These are phyloP conservation scores for Temnothorax ravouxi DNA, from an alignment of 2,888 invertebrate genomes.

Conservation along the genomic window DNA sequence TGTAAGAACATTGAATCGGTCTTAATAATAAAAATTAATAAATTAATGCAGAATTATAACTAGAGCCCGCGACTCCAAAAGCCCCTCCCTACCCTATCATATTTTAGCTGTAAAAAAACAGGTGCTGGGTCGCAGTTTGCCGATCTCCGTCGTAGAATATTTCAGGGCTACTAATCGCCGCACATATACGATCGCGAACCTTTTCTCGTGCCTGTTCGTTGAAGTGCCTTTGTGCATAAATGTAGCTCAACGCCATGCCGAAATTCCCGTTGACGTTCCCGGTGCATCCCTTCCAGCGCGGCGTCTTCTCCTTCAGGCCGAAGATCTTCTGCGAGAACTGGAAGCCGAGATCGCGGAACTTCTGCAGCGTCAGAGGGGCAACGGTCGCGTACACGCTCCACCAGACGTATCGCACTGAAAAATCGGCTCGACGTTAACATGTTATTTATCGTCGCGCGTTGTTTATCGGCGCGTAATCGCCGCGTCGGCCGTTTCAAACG, in stretches of 20 bases:
- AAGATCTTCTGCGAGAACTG: constrained; percentile 90
- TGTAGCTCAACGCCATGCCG: constrained; percentile 90
- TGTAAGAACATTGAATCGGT: no score
- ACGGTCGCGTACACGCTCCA: constrained; percentile 91
- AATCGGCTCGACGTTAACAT: constrained; percentile 25
- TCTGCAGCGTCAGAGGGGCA: constrained; percentile 88
- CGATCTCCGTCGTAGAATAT: neutral
- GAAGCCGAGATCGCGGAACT: constrained; percentile 89
- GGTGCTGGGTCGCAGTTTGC: neutral
- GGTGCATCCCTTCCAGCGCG: constrained; percentile 90
- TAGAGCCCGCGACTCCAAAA: no score
- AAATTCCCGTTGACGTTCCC: constrained; percentile 90
- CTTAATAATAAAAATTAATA: no score
- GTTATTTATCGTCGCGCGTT: constrained; percentile 15
- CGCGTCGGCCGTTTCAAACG: neutral
- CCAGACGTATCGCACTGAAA: constrained; percentile 90
- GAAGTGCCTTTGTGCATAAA: constrained; percentile 89
- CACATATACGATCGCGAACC: constrained; percentile 84
- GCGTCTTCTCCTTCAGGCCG: constrained; percentile 89
- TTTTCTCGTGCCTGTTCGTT: constrained; percentile 88
- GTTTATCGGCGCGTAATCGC: neutral
- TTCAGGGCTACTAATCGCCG: neutral
- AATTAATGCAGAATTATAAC: no score
- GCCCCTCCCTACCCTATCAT: neutral
- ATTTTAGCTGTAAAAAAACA: neutral